Evolutionary conservation across 2,888 invertebrate genomes (phyloP).

Genomic region (Dysmachus trigonus): DNA sequence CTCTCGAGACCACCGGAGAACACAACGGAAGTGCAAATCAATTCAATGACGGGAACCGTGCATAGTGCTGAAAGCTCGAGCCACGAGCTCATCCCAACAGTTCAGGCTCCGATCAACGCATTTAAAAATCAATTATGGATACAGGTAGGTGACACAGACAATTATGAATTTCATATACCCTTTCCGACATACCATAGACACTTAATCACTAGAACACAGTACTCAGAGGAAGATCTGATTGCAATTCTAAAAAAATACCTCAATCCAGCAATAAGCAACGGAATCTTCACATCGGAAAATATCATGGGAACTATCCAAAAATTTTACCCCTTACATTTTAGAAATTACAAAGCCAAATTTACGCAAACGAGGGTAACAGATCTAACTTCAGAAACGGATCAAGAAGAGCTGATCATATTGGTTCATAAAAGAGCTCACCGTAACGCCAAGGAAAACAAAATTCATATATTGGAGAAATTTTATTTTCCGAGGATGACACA

Average conservation of each 20-base stretch:
- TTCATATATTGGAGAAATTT: slow-evolving; percentile 37
- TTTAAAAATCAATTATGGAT: not conserved
- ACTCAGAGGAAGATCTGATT: not conserved
- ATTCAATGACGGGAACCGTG: not conserved
- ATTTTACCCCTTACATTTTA: not conserved
- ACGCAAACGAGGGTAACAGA: not conserved
- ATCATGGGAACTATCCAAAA: slow-evolving; percentile 7
- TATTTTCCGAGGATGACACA: slow-evolving; percentile 47
- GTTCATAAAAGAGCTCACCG: not conserved
- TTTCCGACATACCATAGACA: slow-evolving; percentile 5
- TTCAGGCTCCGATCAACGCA: not conserved
- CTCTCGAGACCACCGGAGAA: slow-evolving; percentile 17
- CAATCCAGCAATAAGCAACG: not conserved
- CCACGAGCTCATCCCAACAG: not conserved
- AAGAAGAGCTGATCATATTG: not conserved
- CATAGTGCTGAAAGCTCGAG: not conserved
- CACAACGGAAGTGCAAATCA: not conserved
- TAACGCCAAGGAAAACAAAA: slow-evolving; percentile 11
- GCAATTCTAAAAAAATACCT: not conserved
- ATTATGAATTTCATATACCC: not conserved
- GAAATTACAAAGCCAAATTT: not conserved
- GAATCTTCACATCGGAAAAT: slow-evolving; percentile 7
- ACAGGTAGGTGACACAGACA: not conserved
- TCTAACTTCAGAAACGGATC: not conserved
- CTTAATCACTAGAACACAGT: not conserved